Conservation (phyloP, 2,797 vertebrate genomes). For the Rhinophrynus dorsalis region DNA sequence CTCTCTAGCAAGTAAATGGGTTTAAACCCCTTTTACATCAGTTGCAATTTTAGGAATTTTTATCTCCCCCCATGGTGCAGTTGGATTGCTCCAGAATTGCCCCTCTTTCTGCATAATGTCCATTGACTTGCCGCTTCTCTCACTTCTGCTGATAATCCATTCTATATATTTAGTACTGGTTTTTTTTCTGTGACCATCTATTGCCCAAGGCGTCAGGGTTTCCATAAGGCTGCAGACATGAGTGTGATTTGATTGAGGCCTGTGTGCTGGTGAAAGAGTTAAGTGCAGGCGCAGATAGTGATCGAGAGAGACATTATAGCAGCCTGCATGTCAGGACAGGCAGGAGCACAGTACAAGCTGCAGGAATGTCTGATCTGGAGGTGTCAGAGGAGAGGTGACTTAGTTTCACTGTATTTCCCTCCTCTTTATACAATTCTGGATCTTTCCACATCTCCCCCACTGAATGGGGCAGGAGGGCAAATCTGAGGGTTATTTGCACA, state of each 20-base stretch:
- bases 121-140: too few relatives aligned
- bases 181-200: too few relatives aligned
- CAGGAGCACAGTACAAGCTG: conserved; percentile 7
- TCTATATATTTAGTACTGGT: too few relatives aligned
- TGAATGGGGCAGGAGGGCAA: not conserved
- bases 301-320: not conserved
- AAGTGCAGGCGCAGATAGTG: not conserved
- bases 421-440: not conserved
- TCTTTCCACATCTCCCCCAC: not conserved
- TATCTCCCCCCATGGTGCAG: too few relatives aligned
- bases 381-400: not conserved
- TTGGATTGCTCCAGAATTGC: too few relatives aligned
- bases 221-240: not conserved
- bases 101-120: too few relatives aligned
- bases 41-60: too few relatives aligned
- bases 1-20: too few relatives aligned
- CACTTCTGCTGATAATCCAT: too few relatives aligned
- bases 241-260: not conserved
- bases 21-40: too few relatives aligned
- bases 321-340: conserved; percentile 26
- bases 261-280: not conserved
- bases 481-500: not conserved
- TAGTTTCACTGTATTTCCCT: not conserved
- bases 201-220: too few relatives aligned
- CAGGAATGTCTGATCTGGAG: conserved; percentile 31